Evolutionary conservation across 2,888 invertebrate species (phyloP), one percentile per base, ranked within the genome.

Genomic region (Hypomecis punctinalis): DNA sequence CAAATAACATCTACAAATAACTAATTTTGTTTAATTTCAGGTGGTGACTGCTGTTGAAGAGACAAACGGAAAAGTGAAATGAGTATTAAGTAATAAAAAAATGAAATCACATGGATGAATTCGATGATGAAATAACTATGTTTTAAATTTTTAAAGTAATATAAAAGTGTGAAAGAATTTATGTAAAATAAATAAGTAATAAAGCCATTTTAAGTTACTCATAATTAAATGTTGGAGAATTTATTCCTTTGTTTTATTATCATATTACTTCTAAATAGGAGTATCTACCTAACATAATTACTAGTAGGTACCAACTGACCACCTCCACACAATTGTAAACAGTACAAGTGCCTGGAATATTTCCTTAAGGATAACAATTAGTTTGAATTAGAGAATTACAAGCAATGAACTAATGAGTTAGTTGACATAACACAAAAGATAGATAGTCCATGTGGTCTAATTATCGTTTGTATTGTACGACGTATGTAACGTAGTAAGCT

Each of bases 401-500:
- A 49, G 11, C 11, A 8, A 11, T 36, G 7, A 51, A 39, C 51
- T 23, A 51, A 52, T 40, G 40, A 52, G 33, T 42, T 40, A n/a
- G 10, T 39, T 33, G 40, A 52, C 40, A 52, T 23, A 23, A 40
- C 40, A 35, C 47, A 10, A 48, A 23, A 39, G 6, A 13, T 42
- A 39, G 6, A 13, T 42, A 33, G 10, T 40, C 10, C 4, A 10
- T 49, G 40, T 40, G 52, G 6, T 23, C 23, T 52, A 23, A 10
- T 52, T 43, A 35, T 43, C 54, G 6, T 9, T 11, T 54, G 35
- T 43, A 6, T 6, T 36, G 7, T 11, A 35, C 54, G 43, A 43
- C 42, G 11, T 1, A 43, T 33, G 40, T 23, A 23, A 39, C 58
- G 79, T 84, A 88, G 85, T 87, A 74, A 59, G 66, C 61, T 53